Evolutionary conservation across 2,888 invertebrate species (phyloP), one percentile per base, ranked within the genome.

Genomic region (Pseudeuparius sepicola): DNA sequence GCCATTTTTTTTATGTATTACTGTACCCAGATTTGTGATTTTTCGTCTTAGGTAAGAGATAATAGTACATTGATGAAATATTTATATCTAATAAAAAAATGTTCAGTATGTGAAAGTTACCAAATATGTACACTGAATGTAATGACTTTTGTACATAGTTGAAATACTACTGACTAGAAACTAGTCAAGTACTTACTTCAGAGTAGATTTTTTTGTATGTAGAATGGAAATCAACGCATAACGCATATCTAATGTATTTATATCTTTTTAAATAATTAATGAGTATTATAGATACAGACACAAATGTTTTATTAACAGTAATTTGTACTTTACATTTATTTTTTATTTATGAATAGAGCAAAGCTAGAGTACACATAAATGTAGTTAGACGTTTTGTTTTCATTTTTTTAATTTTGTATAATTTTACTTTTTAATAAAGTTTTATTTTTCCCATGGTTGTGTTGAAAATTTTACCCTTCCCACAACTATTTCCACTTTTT

Each of bases 41-140:
- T 53, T 51, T 57, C 51, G 42, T 44, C 41, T 44, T n/a, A n/a
- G n/a, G n/a, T n/a, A n/a, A n/a, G n/a, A n/a, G n/a, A n/a, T n/a
- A n/a, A n/a, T n/a, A n/a, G n/a, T n/a, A n/a, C n/a, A n/a, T n/a
- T n/a, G n/a, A n/a, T n/a, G n/a, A n/a, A n/a, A n/a, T n/a, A n/a
- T n/a, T n/a, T n/a, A n/a, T n/a, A n/a, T n/a, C n/a, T n/a, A n/a
- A n/a, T 28, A 12, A 6, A 20, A 7, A n/a, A 47, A 37, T 48
- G 45, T 57, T 56, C 53, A 54, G 58, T 62, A 61, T 57, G 56
- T 56, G 55, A 57, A 47, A 61, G 62, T 62, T 62, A 62, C 62
- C 62, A 62, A 62, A 61, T 60, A 60, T 60, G 59, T 61, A 60
- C 58, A 57, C 57, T 55, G 53, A 56, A 52, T 52, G 49, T 46